Conservation (phyloP, 2,888 invertebrate species). For the Zootermopsis nevadensis region DNA sequence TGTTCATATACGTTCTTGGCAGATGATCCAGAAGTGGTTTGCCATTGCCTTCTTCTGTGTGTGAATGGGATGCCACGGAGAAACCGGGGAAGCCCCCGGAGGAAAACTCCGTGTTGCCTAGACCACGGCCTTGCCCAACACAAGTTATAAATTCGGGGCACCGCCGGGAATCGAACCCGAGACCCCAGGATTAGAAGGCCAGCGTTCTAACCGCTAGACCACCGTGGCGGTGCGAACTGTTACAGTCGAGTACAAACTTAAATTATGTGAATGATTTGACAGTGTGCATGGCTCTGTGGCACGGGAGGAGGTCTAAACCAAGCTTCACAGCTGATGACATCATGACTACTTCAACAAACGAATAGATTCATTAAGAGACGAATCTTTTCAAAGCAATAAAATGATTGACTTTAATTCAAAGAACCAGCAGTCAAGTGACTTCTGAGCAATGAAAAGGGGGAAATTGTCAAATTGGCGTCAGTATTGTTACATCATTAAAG, state of each 20-base stretch:
- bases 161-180: no score
- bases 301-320: conserved; percentile 19
- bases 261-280: conserved; percentile 20
- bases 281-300: not conserved
- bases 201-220: no score
- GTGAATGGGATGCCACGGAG: no score
- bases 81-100: no score
- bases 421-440: not conserved
- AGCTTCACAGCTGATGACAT: conserved; percentile 25
- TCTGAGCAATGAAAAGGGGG: conserved; percentile 15
- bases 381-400: conserved; percentile 33
- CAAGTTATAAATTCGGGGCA: no score
- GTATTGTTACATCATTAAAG: conserved; percentile 24
- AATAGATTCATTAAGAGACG: conserved; percentile 42
- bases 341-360: conserved; percentile 29
- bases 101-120: no score
- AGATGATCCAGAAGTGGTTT: no score
- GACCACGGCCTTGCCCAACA: no score
- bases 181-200: no score
- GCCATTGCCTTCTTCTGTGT: no score
- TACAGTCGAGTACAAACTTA: not conserved
- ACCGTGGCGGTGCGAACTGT: no score
- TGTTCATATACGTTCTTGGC: no score
- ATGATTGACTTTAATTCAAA: conserved; percentile 39
- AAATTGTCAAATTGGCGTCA: conserved; percentile 39